Conservation (phyloP, 2,113 vertebrate genomes). For the Ageneiosus marmoratus region DNA sequence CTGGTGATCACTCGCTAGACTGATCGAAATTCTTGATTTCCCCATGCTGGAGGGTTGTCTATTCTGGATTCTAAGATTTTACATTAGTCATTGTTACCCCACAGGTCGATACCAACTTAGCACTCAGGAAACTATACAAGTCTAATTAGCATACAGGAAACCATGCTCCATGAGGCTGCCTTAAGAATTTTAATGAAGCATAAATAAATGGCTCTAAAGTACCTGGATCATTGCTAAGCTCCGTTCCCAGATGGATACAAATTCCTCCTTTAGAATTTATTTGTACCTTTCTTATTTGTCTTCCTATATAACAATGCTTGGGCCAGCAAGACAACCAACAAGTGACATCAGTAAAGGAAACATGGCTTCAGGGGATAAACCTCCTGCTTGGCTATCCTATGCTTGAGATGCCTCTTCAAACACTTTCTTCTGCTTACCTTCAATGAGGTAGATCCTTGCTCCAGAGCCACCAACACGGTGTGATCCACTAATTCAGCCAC, state of each 20-base stretch:
- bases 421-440: conserved; percentile 80
- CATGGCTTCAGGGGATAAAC: not conserved
- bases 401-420: not conserved
- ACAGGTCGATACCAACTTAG: not conserved
- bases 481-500: conserved; percentile 91
- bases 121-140: not conserved
- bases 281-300: not conserved
- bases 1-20: not conserved
- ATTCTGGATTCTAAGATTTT: not conserved
- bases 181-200: not conserved
- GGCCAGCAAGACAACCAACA: not conserved
- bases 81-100: not conserved
- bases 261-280: not conserved
- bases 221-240: not conserved
- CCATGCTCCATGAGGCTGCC: not conserved
- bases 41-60: not conserved
- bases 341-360: not conserved
- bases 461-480: conserved; percentile 85
- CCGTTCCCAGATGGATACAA: not conserved
- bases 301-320: not conserved
- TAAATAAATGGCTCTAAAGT: not conserved
- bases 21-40: not conserved
- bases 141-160: not conserved
- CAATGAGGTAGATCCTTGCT: conserved; percentile 86
- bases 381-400: not conserved